Base-by-base conservation (phyloP, 1,140 invertebrate genomes). In the Halesus radiatus region DNA sequence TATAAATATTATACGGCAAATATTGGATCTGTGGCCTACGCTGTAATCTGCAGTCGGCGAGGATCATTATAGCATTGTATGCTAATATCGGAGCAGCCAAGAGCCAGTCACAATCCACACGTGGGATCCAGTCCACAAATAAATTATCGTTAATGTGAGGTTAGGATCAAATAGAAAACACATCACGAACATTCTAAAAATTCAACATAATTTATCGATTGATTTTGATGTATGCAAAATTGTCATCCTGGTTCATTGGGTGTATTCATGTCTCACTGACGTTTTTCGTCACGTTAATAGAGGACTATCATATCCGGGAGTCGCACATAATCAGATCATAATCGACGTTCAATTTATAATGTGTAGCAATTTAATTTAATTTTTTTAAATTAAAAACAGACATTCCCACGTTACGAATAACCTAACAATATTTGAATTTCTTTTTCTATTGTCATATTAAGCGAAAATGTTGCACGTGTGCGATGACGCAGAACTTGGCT, bases 91-190 rank as follows among this genome's bases (percentile, higher is more conserved):
- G 53, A 54, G 22, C 20, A 54, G 18, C 18, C 18, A 26, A 29
- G 8, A 45, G 3, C 37, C 1, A 45, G 37, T 13, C 37, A 45
- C 37, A 45, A 45, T 13, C 37, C 10, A 18, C 76, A 77, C 54
- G 74, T 76, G 75, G 66, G 74, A 77, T 70, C 60, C 20, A 13
- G 53, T 26, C 5, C 50, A 54, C 20, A 29, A 60, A 80, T 80
- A 80, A 80, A 80, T 80, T 70, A 76, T 64, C 6, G 60, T 37
- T 76, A 80, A 80, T 80, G 73, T 58, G 74, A 54, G 73, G 74
- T 68, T 76, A 53, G 62, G 79, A 80, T 80, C 79, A 76, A 80
- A 76, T 80, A 80, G 79, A 80, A 80, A 76, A 74, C 74, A 70
- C 53, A 26, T 77, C 50, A 66, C 50, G 32, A 66, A 60, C 76